Evolutionary conservation across 2,797 vertebrate genomes (phyloP).

Genomic region (Urophycis tenuis): DNA sequence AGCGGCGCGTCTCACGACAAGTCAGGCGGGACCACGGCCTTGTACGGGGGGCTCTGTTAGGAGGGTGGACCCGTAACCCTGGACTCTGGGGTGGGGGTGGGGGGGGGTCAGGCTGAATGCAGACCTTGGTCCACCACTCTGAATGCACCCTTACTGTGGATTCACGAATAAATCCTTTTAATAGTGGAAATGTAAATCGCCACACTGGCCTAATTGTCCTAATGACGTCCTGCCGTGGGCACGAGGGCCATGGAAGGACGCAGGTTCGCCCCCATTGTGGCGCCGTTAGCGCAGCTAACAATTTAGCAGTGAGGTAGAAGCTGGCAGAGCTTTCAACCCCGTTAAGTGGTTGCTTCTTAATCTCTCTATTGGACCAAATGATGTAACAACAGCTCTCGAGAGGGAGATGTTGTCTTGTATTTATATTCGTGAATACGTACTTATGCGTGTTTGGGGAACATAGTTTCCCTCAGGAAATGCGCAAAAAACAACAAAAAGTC

Average conservation of each 20-base stretch:
- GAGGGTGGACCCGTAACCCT: not conserved
- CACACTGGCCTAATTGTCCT: conserved; percentile 12
- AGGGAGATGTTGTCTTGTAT: conserved; percentile 9
- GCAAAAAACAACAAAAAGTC: conserved; percentile 1
- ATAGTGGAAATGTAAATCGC: conserved; percentile 20
- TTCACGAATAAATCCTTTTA: conserved; percentile 18
- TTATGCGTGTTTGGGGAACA: not conserved
- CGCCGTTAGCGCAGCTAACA: conserved; percentile 21
- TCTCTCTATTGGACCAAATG: conserved; percentile 23
- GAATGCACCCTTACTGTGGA: conserved; percentile 7
- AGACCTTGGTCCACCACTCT: not conserved
- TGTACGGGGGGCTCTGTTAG: not conserved
- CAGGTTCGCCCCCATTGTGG: conserved; percentile 25
- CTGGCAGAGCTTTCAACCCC: conserved; percentile 27
- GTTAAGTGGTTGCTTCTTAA: conserved; percentile 32
- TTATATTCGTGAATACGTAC: not conserved
- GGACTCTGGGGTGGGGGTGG: not conserved
- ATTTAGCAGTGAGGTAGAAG: conserved; percentile 28
- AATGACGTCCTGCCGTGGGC: conserved; percentile 14
- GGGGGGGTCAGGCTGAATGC: not conserved
- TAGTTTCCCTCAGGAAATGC: conserved; percentile 25
- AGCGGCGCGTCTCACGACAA: not conserved
- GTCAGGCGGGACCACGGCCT: not conserved
- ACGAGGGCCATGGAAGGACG: conserved; percentile 16
- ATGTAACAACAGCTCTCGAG: conserved; percentile 37